A percentile compares a stretch with the other conserved stretches of the same genome.
These are phyloP conservation scores for Formicarius rufipectus DNA, from an alignment of 2,113 vertebrate genomes.

Conservation along the genomic window DNA sequence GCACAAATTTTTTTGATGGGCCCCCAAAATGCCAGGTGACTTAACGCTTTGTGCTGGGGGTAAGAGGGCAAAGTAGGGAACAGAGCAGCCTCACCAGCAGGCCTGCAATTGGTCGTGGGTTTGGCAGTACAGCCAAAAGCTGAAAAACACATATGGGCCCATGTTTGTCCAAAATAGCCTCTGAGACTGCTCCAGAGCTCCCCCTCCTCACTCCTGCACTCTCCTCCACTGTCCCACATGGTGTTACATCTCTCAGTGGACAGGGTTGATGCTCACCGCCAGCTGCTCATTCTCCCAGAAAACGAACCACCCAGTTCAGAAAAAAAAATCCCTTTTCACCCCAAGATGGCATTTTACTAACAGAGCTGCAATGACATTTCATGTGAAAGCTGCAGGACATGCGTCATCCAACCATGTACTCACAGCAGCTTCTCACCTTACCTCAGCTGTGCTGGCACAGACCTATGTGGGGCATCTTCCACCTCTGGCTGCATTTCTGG, in stretches of 20 bases:
- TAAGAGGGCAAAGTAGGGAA: background rate
- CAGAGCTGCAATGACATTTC: background rate
- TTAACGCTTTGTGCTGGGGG: background rate
- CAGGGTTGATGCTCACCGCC: background rate
- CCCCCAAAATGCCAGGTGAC: background rate
- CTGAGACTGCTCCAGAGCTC: accelerated
- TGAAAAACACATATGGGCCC: accelerated
- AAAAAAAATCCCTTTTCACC: background rate
- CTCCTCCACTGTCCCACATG: accelerated
- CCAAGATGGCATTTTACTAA: background rate
- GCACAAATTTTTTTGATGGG: background rate
- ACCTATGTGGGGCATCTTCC: background rate
- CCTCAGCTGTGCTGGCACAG: background rate
- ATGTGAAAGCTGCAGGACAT: background rate
- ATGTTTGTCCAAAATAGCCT: background rate
- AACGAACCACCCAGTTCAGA: background rate
- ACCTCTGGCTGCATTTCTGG: background rate
- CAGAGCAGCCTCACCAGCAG: background rate
- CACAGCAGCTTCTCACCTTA: background rate
- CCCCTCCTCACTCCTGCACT: accelerated
- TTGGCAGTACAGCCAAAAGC: background rate
- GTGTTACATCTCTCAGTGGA: background rate
- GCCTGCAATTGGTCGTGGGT: accelerated
- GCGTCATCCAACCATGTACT: background rate
- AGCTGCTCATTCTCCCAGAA: background rate